These are phyloP conservation scores for Drosophila insularis DNA, from an alignment of 1,140 invertebrate species.

Conservation along the genomic window DNA sequence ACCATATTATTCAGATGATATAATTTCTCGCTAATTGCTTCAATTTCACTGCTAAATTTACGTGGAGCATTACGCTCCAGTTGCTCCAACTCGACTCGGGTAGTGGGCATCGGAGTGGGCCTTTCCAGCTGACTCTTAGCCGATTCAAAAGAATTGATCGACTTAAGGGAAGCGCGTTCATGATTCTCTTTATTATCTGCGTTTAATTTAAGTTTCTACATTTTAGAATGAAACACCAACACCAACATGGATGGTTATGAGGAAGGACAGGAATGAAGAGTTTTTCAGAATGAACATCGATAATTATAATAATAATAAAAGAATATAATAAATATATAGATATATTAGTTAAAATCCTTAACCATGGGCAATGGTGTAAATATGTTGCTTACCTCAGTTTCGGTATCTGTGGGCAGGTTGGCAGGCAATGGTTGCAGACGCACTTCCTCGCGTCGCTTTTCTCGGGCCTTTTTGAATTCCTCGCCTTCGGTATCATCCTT, in stretches of 20 bases:
- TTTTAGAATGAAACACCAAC: constrained; percentile 60
- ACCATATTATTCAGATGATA: constrained; percentile 78
- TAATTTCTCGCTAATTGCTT: constrained; percentile 79
- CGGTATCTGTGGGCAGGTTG: constrained; percentile 87
- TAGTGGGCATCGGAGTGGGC: constrained; percentile 51
- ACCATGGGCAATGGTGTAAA: constrained; percentile 15
- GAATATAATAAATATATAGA: constrained; percentile 67
- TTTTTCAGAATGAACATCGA: constrained; percentile 35
- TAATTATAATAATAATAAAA: constrained; percentile 35
- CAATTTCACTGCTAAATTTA: constrained; percentile 76
- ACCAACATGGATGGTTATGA: constrained; percentile 43
- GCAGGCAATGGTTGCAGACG: constrained; percentile 85
- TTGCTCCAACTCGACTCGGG: constrained; percentile 72
- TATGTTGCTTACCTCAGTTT: constrained; percentile 87
- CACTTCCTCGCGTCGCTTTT: constrained; percentile 87
- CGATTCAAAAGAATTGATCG: constrained; percentile 69
- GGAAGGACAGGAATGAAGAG: constrained; percentile 17
- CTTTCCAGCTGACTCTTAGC: constrained; percentile 57
- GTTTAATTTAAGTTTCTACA: constrained; percentile 47
- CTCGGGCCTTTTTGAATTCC: constrained; percentile 86
- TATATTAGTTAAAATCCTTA: constrained; percentile 64
- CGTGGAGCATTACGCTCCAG: constrained; percentile 68
- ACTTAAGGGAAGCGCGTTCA: constrained; percentile 50
- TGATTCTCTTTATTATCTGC: constrained; percentile 67
- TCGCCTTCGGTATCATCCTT: constrained; percentile 89